Conservation (phyloP, 2,113 vertebrate species). For the Callopanchax toddi region DNA sequence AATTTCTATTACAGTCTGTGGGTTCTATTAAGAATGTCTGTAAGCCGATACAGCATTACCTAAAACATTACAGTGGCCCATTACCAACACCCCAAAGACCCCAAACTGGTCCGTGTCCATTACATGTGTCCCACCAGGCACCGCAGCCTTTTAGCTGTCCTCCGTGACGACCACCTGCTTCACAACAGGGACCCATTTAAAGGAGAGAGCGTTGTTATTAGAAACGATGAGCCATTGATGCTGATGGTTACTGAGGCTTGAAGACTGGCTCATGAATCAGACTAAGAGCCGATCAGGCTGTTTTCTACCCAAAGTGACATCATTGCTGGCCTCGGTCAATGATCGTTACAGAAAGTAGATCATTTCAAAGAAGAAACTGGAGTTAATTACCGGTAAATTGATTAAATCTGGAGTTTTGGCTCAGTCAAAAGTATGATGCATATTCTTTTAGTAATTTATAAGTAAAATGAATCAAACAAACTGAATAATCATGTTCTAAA, state of each 20-base stretch:
- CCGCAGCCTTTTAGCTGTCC: slow-evolving; percentile 8
- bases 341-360: neutral
- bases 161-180: slow-evolving; percentile 28
- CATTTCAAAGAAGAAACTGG: neutral
- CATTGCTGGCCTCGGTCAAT: slow-evolving; percentile 27
- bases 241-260: slow-evolving; percentile 39
- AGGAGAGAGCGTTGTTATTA: slow-evolving; percentile 11
- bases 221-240: slow-evolving; percentile 33
- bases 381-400: no score
- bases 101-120: slow-evolving; percentile 31
- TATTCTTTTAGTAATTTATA: no score
- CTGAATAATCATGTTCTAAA: no score
- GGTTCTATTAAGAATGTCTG: neutral
- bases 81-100: slow-evolving; percentile 31
- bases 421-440: no score
- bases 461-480: no score
- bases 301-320: slow-evolving; percentile 41
- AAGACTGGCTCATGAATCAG: slow-evolving; percentile 25
- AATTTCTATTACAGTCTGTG: neutral
- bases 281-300: slow-evolving; percentile 50
- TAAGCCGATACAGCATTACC: slow-evolving; percentile 17
- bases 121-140: slow-evolving; percentile 22
- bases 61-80: slow-evolving; percentile 28
- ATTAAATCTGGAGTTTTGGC: neutral
- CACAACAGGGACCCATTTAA: slow-evolving; percentile 31